Conservation (phyloP, 2,888 invertebrate species). For the Sarcophaga variegata region DNA sequence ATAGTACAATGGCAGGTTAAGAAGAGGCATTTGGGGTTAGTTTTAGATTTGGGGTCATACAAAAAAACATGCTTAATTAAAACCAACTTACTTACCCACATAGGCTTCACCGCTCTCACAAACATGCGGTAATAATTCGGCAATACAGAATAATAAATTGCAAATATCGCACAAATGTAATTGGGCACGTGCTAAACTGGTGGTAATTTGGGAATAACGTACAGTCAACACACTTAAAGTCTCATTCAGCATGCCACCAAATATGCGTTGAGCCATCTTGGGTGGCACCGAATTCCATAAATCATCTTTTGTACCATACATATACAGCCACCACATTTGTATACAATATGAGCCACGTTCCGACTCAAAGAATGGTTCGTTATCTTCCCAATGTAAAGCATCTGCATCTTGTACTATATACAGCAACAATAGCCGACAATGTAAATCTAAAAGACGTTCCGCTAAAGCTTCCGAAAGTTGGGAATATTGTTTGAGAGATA, state of each 20-base stretch:
- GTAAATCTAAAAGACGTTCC: conserved; percentile 90
- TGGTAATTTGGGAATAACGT: conserved; percentile 90
- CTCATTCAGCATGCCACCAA: conserved; percentile 93
- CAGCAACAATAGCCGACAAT: conserved; percentile 89
- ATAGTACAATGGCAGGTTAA: too few species aligned
- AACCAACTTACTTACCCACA: conserved; percentile 77
- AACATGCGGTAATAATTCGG: conserved; percentile 88
- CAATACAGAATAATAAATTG: conserved; percentile 89
- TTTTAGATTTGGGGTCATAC: neutral
- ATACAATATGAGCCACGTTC: conserved; percentile 91
- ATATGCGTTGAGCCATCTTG: conserved; percentile 92
- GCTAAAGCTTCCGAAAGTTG: conserved; percentile 93
- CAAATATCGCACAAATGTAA: conserved; percentile 88
- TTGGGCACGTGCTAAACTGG: conserved; percentile 84
- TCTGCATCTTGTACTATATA: conserved; percentile 93
- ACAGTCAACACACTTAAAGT: conserved; percentile 90
- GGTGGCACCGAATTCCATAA: conserved; percentile 95
- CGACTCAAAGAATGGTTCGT: conserved; percentile 86
- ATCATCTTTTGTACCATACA: conserved; percentile 89
- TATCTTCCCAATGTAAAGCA: conserved; percentile 88
- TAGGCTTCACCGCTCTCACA: conserved; percentile 85
- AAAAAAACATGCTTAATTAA: conserved; percentile 38
- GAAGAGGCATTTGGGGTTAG: neutral
- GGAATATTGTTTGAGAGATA: conserved; percentile 88
- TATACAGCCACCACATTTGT: conserved; percentile 95